Base-by-base conservation (phyloP, 2,888 invertebrate species). In the Ypsolopha scabrella region DNA sequence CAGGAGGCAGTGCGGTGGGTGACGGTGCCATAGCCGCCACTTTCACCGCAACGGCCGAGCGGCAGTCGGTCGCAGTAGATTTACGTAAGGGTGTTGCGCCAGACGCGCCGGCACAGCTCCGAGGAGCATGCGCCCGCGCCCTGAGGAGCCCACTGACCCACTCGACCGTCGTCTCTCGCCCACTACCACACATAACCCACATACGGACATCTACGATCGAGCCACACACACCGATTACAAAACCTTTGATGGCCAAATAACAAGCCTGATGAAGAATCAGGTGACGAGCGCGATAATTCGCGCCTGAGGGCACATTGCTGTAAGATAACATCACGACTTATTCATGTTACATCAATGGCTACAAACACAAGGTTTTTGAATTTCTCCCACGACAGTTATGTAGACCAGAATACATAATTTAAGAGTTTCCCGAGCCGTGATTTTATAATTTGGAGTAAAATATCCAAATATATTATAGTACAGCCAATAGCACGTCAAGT, bases 41-140 rank as follows among this genome's bases (percentile, higher is more conserved):
- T 83, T 83, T 83, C 83, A 81, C 72, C 63, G 60, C 55, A 24
- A 39, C 6, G 48, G 58, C 57, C 60, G 60, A 57, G 64, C 69
- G 67, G 65, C 60, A 67, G 68, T 68, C 63, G 67, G 66, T 68
- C 68, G 72, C 68, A 62, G 63, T 60, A 24, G 24, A 24, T 72
- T 85, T 85, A 83, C 86, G 86, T 80, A 85, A 85, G 80, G 79
- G 77, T 70, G 78, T 85, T 85, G 82, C 85, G 82, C 80, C 80
- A 85, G 82, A 55, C 60, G 68, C 70, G 70, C 51, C 35, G 34
- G 35, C 41, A 33, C 39, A 14, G 48, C 39, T 38, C 33, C 41
- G 46, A 10, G 39, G 24, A 14, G 24, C 24, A n/a, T 44, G 9
- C 52, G 13, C 65, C 68, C 64, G 71, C 76, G 80, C 79, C 81